These are phyloP conservation scores for Spea hammondii DNA, from an alignment of 2,797 vertebrate species.

Conservation along the genomic window DNA sequence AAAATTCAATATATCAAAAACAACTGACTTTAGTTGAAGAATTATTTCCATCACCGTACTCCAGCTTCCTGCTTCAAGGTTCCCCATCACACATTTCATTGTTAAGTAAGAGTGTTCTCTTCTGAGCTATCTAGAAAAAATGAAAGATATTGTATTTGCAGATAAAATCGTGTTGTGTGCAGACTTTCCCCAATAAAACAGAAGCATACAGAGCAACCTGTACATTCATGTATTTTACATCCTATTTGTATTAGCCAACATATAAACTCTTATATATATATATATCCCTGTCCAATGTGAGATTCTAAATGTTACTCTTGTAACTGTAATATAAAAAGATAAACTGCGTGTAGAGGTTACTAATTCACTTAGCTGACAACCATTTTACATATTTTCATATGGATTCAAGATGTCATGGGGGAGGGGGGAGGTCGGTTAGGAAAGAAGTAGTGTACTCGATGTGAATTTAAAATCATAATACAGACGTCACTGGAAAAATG, in stretches of 20 bases:
- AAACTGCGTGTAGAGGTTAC: slow-evolving; percentile 56
- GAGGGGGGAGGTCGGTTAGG: slow-evolving; percentile 43
- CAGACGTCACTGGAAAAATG: slow-evolving; percentile 67
- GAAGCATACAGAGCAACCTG: slow-evolving; percentile 47
- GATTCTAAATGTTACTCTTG: slow-evolving; percentile 62
- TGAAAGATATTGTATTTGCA: neutral
- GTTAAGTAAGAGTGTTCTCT: neutral
- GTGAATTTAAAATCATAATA: slow-evolving; percentile 73
- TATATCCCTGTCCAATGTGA: slow-evolving; percentile 34
- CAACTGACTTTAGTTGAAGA: slow-evolving; percentile 26
- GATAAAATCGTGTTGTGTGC: neutral
- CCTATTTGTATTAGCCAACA: too few relatives aligned
- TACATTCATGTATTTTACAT: too few relatives aligned
- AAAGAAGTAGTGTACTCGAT: slow-evolving; percentile 61
- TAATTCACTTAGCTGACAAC: slow-evolving; percentile 60
- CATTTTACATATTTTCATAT: slow-evolving; percentile 67
- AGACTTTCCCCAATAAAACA: slow-evolving; percentile 57
- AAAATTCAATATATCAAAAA: slow-evolving; percentile 35
- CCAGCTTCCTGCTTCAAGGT: slow-evolving; percentile 32
- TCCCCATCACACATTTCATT: slow-evolving; percentile 12
- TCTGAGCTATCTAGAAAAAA: slow-evolving; percentile 4
- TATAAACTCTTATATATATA: too few relatives aligned
- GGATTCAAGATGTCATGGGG: slow-evolving; percentile 53
- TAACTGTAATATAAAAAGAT: slow-evolving; percentile 61
- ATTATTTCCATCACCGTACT: slow-evolving; percentile 21